Evolutionary conservation across 2,113 vertebrate species (phyloP).

Genomic region (Pandion haliaetus): DNA sequence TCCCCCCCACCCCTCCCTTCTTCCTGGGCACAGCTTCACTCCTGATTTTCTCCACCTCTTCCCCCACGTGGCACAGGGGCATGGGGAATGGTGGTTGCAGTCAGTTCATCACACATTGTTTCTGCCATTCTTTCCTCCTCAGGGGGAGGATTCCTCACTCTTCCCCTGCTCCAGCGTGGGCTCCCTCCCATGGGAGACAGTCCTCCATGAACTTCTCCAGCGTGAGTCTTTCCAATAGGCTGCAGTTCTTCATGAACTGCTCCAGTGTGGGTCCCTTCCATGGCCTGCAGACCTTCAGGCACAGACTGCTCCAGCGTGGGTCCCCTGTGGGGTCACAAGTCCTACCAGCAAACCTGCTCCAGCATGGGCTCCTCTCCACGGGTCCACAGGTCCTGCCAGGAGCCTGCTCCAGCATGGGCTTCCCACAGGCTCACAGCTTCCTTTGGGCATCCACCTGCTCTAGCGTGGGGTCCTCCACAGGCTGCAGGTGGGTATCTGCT

Average conservation of each 20-base stretch:
- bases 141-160: neutral
- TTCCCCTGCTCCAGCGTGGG: neutral
- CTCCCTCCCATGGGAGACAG: neutral
- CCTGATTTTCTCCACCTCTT: neutral
- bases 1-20: neutral
- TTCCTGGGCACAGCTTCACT: neutral
- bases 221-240: neutral
- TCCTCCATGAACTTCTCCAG: neutral
- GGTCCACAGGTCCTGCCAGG: neutral
- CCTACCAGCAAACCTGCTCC: neutral
- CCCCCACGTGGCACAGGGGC: accelerated
- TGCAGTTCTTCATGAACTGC: neutral
- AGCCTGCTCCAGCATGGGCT: neutral
- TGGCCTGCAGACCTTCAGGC: neutral
- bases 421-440: neutral
- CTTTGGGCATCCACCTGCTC: neutral
- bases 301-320: neutral
- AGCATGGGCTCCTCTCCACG: neutral
- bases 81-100: neutral
- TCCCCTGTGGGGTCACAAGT: neutral
- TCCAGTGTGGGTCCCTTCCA: neutral
- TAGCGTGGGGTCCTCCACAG: too few species aligned
- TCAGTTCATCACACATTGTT: neutral
- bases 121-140: neutral
- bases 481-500: neutral